These are phyloP conservation scores for Calliphora vicina DNA, from an alignment of 1,140 invertebrate species.

Conservation along the genomic window DNA sequence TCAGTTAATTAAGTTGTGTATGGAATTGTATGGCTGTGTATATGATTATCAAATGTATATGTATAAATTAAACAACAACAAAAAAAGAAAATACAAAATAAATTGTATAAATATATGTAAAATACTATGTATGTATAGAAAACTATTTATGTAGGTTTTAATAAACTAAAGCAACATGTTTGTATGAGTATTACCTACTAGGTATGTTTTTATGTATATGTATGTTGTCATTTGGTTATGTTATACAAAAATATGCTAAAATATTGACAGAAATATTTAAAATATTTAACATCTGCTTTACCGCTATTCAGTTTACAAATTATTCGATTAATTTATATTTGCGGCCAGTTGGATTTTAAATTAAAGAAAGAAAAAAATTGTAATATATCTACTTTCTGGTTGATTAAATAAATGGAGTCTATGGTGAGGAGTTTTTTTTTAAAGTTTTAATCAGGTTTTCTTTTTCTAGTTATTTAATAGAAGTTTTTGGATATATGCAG, in stretches of 20 bases:
- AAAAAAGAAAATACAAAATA: background rate
- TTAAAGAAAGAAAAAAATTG: no score
- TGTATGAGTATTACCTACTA: background rate
- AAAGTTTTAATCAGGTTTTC: no score
- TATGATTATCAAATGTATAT: background rate
- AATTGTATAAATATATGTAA: background rate
- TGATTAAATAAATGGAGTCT: no score
- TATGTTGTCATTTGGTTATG: no score
- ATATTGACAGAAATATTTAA: background rate
- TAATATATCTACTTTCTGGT: no score
- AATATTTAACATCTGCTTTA: background rate
- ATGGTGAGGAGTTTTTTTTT: no score
- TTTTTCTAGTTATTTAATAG: no score
- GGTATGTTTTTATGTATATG: background rate
- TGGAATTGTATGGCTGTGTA: background rate
- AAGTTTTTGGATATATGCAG: no score
- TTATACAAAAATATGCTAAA: background rate
- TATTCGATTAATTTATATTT: background rate
- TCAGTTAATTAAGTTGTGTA: conserved; percentile 37
- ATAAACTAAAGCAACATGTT: background rate
- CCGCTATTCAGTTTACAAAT: background rate
- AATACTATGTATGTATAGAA: background rate
- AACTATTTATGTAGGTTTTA: background rate
- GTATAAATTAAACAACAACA: background rate
- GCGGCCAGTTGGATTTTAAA: no score